Evolutionary conservation across 2,888 invertebrate species (phyloP).

Genomic region (Cosmia trapezina): DNA sequence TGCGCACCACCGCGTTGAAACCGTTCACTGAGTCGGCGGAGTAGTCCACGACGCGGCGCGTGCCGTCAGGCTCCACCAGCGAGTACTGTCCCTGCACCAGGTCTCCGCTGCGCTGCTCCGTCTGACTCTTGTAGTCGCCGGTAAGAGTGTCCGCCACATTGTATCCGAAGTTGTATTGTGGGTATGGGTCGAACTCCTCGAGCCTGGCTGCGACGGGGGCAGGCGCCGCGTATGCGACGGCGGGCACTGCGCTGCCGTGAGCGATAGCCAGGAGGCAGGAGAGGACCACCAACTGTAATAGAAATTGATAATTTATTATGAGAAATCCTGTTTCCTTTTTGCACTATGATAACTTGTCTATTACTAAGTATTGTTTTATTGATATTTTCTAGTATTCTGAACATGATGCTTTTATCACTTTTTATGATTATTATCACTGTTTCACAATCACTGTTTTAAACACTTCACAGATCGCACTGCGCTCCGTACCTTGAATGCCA

Average conservation of each 20-base stretch:
- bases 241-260: constrained; percentile 80
- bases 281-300: constrained; percentile 83
- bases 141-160: constrained; percentile 83
- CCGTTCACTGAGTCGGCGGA: constrained; percentile 82
- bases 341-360: background rate
- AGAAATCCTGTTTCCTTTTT: constrained; percentile 6
- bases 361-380: background rate
- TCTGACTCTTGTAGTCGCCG: constrained; percentile 84
- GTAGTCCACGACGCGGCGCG: constrained; percentile 83
- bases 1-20: constrained; percentile 84
- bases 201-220: constrained; percentile 69
- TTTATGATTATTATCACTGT: constrained; percentile 50
- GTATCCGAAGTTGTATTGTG: constrained; percentile 89
- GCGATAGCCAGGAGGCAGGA: constrained; percentile 83
- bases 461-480: constrained; percentile 75
- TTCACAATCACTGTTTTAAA: constrained; percentile 67
- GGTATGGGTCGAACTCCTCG: constrained; percentile 89
- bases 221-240: constrained; percentile 72
- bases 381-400: background rate
- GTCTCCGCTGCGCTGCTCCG: constrained; percentile 88
- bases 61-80: constrained; percentile 82
- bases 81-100: constrained; percentile 86
- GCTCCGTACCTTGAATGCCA: constrained; percentile 88
- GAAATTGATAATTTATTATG: constrained; percentile 26
- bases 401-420: constrained; percentile 36